Evolutionary conservation across 2,888 invertebrate genomes (phyloP), one percentile per base, ranked within the genome.

Genomic region (Ptilodon capucinus): DNA sequence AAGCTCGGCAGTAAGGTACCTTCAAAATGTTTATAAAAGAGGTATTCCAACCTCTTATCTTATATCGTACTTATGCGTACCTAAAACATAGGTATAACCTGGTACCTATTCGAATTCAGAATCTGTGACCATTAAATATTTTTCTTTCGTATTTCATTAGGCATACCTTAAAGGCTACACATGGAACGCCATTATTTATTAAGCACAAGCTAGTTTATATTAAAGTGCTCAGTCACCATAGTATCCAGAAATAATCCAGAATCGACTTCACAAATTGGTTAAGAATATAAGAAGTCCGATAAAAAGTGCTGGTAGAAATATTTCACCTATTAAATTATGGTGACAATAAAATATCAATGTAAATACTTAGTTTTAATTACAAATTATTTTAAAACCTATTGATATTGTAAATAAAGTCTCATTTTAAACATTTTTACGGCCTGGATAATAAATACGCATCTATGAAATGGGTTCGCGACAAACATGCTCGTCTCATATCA

Each of bases 331-430:
- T 65, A 77, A 74, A 72, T 76, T 75, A 85, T 88, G 90, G 89
- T 89, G 90, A 90, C 88, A 88, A 88, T 89, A 90, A 90, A 79
- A 86, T 86, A 87, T 86, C 85, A 84, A 67, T 90, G 87, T 89
- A 89, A 67, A 87, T 86, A 88, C 77, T 76, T 84, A 86, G 82
- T 82, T 79, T 64, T 81, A 84, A 84, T 79, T 75, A 73, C 60
- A 71, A 70, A 51, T 63, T 65, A 60, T 61, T 68, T 68, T 65
- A 55, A 57, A 63, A 58, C 36, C 42, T 46, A 59, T 48, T 68
- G 25, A 57, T 56, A 71, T 72, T 87, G 82, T 86, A 84, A 75
- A 86, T 82, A 66, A 68, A 71, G 58, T 64, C 64, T 60, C 59
- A 58, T 64, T 67, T 58, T 56, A 54, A 58, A 57, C 54, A 44